A percentile compares a stretch with the other conserved stretches of the same genome.
Conservation (phyloP, 1,140 invertebrate species). For the Drosophila orena region DNA sequence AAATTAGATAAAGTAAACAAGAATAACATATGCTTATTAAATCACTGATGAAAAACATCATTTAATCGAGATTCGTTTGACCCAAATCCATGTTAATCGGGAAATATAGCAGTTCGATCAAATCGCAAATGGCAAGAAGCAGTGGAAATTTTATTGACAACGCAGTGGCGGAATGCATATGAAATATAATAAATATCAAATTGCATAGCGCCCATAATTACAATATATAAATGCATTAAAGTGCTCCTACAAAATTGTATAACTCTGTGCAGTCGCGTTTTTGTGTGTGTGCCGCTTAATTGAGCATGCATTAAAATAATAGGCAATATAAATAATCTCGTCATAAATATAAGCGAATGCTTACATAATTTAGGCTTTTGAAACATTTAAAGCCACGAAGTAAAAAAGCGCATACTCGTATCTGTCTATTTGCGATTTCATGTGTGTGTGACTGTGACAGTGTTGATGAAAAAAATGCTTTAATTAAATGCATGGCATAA, state of each 20-base stretch:
- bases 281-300: slow-evolving; percentile 35
- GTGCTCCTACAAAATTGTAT: slow-evolving; percentile 16
- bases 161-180: slow-evolving; percentile 36
- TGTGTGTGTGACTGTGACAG: slow-evolving; percentile 26
- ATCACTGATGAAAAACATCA: slow-evolving; percentile 2
- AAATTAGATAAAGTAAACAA: slow-evolving; percentile 17
- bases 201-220: slow-evolving; percentile 62
- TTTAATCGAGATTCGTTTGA: slow-evolving; percentile 17
- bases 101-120: slow-evolving; percentile 29
- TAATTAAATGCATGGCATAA: slow-evolving; percentile 55
- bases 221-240: slow-evolving; percentile 66
- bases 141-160: slow-evolving; percentile 31
- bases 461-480: slow-evolving; percentile 37
- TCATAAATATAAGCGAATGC: slow-evolving; percentile 39
- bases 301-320: slow-evolving; percentile 67
- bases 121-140: slow-evolving; percentile 19
- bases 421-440: slow-evolving; percentile 36
- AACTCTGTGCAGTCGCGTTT: slow-evolving; percentile 5
- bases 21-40: slow-evolving; percentile 28
- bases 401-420: slow-evolving; percentile 22
- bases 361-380: slow-evolving; percentile 56
- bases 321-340: slow-evolving; percentile 56
- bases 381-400: slow-evolving; percentile 50
- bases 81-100: slow-evolving; percentile 37
- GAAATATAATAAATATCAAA: slow-evolving; percentile 44